phyloP scores from a whole-genome alignment of 2,113 vertebrate genomes.

The Hippopotamus amphibius region DNA sequence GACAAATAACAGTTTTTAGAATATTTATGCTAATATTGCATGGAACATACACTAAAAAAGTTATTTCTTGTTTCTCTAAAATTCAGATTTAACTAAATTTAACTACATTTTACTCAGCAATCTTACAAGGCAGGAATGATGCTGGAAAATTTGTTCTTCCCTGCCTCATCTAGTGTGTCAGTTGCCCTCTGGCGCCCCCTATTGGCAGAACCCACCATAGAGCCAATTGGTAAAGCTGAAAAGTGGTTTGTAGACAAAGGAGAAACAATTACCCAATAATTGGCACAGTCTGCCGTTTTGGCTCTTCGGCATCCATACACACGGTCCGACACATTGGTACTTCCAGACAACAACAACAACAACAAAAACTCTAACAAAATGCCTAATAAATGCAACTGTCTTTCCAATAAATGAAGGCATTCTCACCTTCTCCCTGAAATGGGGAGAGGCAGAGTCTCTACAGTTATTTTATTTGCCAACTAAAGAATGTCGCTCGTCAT shows the following conservation, averaged over 20 bases:
- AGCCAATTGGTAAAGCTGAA: neutral
- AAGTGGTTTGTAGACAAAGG: neutral
- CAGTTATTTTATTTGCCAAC: neutral
- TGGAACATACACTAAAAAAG: neutral
- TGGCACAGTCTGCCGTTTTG: neutral
- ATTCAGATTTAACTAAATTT: neutral
- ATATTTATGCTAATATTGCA: neutral
- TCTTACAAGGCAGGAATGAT: neutral
- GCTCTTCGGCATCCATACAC: neutral
- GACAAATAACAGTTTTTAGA: neutral
- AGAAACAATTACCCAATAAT: neutral
- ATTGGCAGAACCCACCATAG: neutral
- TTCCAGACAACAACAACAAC: conserved; percentile 7
- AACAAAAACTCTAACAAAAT: neutral
- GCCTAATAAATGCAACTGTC: neutral
- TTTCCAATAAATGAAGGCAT: neutral
- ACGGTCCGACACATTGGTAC: neutral
- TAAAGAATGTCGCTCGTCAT: neutral
- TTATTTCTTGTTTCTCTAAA: conserved; percentile 14
- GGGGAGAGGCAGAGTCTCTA: neutral
- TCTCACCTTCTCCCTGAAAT: neutral
- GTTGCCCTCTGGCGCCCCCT: neutral
- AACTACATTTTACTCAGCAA: neutral
- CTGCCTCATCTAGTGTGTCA: neutral
- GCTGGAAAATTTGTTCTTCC: neutral